Base-by-base conservation (phyloP, 2,888 invertebrate genomes). In the Ectropis crepuscularia region DNA sequence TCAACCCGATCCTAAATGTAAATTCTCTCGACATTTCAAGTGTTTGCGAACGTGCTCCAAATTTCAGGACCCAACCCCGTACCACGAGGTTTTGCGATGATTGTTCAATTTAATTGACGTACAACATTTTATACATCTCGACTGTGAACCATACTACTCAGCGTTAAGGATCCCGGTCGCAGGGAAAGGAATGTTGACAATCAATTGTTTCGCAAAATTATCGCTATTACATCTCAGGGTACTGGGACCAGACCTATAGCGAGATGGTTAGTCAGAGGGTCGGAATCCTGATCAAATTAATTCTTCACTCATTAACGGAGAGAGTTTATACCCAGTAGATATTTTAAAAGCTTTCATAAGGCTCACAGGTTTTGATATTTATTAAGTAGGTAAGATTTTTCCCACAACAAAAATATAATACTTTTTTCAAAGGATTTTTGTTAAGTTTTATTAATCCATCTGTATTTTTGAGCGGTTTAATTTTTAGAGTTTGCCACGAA, bases 211-310 rank as follows among this genome's bases (percentile, higher is more conserved):
- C 10, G 41, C 7, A 9, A 41, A 41, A 41, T 5, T 10, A 9
- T 41, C 41, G 41, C 41, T 41, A 8, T 9, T 10, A 6, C 41
- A 5, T 41, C 7, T 7, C 41, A 8, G 41, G 9, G 8, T 41
- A 9, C 10, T 5, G 8, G 7, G 41, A 41, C 12, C 9, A 38
- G n/a, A 5, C 8, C 37, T 37, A 37, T 38, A 37, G 39, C 41
- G n/a, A 50, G 39, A 50, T 50, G 39, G 39, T 50, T 50, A 12
- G 48, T 38, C 9, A 42, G 45, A 43, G 53, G 54, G 61, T 58
- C 60, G 39, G 46, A 12, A 65, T 67, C 60, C 61, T 59, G 49
- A 63, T 67, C 53, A 61, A 69, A 67, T 65, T 59, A 65, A 69
- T 63, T 65, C 63, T 57, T 53, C 48, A 45, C 36, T 38, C 45